Base-by-base conservation (phyloP, 2,888 invertebrate species). In the Lasioglossum vierecki region DNA sequence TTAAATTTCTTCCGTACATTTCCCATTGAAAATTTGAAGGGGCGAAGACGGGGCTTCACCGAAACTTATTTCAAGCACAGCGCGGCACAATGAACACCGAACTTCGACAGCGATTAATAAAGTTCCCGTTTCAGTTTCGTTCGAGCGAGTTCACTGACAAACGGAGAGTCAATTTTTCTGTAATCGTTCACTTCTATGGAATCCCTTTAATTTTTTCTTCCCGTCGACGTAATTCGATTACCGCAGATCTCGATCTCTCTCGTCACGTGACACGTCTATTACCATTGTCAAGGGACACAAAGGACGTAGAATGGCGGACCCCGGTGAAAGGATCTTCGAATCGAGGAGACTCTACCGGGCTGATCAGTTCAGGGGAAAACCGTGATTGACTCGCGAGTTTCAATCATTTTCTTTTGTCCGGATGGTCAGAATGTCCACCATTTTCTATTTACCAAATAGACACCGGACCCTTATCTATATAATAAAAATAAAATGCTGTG, bases 321-420 rank as follows among this genome's bases (percentile, higher is more conserved):
- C 35, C 70, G 79, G 76, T 79, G 76, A 79, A 80, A 80, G 77
- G 73, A 82, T 76, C 76, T 49, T 76, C 82, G 76, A 44, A 82
- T 79, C 6, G 41, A n/a, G 68, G 30, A 30, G 30, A 11, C 75
- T n/a, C 41, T 44, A n/a, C n/a, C 57, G 11, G 11, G 44, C 41
- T 46, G 78, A 86, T 66, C 49, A 74, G 57, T 63, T 72, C 44
- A 9, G 46, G 15, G 60, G 46, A 81, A 15, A 53, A 70, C 11
- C 49, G 49, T 26, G 49, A 49, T 77, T 53, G 49, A 49, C 30
- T 49, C 76, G 39, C n/a, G 26, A 60, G 26, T 26, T 60, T 60
- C 60, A 60, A 60, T 60, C 26, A 26, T 4, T 11, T 60, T 13
- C 60, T 13, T 26, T 26, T 26, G 60, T 13, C 0, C 13, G 0